Evolutionary conservation across 2,797 vertebrate species (phyloP), one percentile per base, ranked within the genome.

Genomic region (Melanotaenia trifasciata): DNA sequence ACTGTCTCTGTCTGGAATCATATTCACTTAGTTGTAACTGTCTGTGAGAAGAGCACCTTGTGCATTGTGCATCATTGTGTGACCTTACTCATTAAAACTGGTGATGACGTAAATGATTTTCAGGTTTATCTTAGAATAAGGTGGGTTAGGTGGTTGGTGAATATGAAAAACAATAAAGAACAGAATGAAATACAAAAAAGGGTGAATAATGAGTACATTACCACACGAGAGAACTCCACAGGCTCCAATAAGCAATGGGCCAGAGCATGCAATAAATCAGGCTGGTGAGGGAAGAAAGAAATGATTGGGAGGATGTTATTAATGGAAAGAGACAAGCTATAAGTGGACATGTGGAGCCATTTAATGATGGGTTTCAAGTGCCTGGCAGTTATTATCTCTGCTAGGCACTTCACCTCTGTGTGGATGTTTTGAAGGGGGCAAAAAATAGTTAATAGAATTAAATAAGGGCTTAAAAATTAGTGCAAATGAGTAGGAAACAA

Each of bases 221-320:
- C 95, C 94, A 95, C 93, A 79, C 87, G 90, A 89, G 94, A 95
- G 87, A 95, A 95, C 83, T 94, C 94, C 92, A 92, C 90, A 68
- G 94, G 95, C 64, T 95, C 95, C 94, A 93, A 91, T 93, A 96
- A 95, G 94, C 94, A 96, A 88, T 94, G 91, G 65, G 80, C 92
- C 73, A 95, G 85, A 59, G 94, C 96, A 95, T 96, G 95, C 96
- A 95, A 92, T 93, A 95, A 91, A 94, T 96, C 95, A 85, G 95
- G 95, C 94, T 96, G 94, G 93, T 88, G 86, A 83, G 81, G 69
- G 54, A 64, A 75, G 60, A 78, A 22, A 72, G 58, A 87, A 64
- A 84, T 74, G 65, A 80, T 72, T 65, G 67, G 79, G 59, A 76
- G 61, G 68, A 75, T 4, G 53, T 85, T 62, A 78, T 66, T 67